Percentiles rank a stretch among this genome's conserved stretches.
These are phyloP conservation scores for Drosophila diplacantha DNA, from an alignment of 2,888 invertebrate species.

Conservation along the genomic window DNA sequence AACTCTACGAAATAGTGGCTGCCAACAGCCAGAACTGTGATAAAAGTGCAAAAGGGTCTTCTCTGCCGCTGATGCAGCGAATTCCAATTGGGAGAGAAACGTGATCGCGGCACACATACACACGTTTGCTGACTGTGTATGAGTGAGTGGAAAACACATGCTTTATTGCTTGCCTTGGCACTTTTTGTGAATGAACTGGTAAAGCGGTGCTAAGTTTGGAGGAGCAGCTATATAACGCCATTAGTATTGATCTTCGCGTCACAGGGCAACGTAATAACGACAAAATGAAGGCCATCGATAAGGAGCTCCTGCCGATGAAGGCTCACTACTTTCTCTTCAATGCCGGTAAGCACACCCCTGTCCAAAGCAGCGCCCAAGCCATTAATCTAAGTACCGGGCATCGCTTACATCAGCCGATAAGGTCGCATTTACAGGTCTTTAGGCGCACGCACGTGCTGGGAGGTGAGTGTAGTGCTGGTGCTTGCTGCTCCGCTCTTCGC, in stretches of 20 bases:
- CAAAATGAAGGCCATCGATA: constrained; percentile 80
- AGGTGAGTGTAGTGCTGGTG: neutral
- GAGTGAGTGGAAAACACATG: constrained; percentile 8
- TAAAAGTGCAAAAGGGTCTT: neutral
- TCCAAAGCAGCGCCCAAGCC: constrained; percentile 16
- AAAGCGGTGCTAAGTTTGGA: neutral
- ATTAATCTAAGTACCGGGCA: constrained; percentile 30
- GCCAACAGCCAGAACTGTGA: constrained; percentile 6
- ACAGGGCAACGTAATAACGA: constrained; percentile 15
- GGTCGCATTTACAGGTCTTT: constrained; percentile 5
- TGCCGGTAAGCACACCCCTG: constrained; percentile 83
- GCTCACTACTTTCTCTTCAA: constrained; percentile 92
- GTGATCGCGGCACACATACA: constrained; percentile 47
- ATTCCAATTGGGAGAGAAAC: constrained; percentile 45
- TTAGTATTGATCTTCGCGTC: constrained; percentile 30
- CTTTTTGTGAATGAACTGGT: constrained; percentile 32
- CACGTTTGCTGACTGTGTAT: constrained; percentile 5
- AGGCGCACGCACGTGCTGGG: constrained; percentile 25
- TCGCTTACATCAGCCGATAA: constrained; percentile 38
- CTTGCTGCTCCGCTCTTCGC: neutral
- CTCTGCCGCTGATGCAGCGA: constrained; percentile 25
- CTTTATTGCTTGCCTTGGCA: constrained; percentile 20
- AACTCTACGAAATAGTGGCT: constrained; percentile 1
- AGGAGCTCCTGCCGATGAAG: constrained; percentile 89
- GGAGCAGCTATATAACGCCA: constrained; percentile 4